Percentiles rank a stretch among this genome's conserved stretches.
Conservation (phyloP, 2,797 vertebrate species). For the Cyprinodon diabolis region DNA sequence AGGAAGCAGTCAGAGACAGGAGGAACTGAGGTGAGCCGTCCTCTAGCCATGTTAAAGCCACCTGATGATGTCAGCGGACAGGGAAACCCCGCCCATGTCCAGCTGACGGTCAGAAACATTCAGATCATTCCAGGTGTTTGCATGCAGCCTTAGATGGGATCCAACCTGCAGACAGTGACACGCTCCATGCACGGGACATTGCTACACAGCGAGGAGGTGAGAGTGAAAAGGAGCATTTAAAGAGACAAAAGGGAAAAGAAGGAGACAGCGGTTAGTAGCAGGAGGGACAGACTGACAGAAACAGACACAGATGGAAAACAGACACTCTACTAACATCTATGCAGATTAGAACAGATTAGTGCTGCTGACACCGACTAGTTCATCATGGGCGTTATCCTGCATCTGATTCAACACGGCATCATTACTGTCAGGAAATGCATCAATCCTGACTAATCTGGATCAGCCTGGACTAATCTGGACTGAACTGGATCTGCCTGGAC, state of each 20-base stretch:
- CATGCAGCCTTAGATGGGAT: constrained; percentile 60
- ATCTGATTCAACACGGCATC: background rate
- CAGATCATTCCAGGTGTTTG: constrained; percentile 14
- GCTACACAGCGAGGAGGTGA: constrained; percentile 53
- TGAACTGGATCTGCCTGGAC: too few relatives aligned
- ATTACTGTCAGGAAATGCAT: background rate
- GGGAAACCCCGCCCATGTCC: constrained; percentile 18
- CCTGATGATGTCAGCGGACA: constrained; percentile 8
- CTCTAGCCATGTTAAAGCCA: constrained; percentile 48
- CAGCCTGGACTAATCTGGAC: background rate
- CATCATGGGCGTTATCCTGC: constrained; percentile 15
- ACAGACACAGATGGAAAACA: constrained; percentile 43
- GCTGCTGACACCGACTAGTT: constrained; percentile 1
- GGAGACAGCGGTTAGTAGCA: constrained; percentile 73
- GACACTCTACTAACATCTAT: constrained; percentile 15
- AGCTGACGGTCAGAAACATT: constrained; percentile 10
- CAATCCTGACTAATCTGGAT: background rate
- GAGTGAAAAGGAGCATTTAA: constrained; percentile 44
- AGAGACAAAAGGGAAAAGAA: constrained; percentile 55
- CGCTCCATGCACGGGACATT: constrained; percentile 72
- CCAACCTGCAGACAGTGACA: constrained; percentile 73
- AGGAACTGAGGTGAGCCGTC: constrained; percentile 9
- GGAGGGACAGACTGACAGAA: constrained; percentile 57
- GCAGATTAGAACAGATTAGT: constrained; percentile 15
- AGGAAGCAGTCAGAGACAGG: background rate